Evolutionary conservation across 2,888 invertebrate species (phyloP), one percentile per base, ranked within the genome.

Genomic region (Drymonia ruficornis): DNA sequence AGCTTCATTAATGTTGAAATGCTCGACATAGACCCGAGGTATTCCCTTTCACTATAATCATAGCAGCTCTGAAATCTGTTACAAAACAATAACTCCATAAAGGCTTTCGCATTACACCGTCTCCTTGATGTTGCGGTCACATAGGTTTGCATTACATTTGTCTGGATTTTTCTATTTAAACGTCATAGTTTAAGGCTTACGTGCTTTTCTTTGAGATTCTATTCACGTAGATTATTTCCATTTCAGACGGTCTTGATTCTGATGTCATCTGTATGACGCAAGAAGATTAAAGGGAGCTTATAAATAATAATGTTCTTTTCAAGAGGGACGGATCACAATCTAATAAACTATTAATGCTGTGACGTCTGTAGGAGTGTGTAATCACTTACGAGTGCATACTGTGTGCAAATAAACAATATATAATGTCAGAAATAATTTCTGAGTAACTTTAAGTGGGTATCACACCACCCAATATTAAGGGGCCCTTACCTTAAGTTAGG

Each of bases 211-310:
- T 67, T 61, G 49, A 53, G 49, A 74, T 61, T 60, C 50, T 40
- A 56, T 59, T 62, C 72, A 72, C 67, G 70, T 70, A 59, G 58
- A 53, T 58, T 59, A 72, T 72, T 72, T 60, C 57, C 64, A 65
- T 64, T 67, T 61, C 49, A 56, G 53, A 63, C 55, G 49, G 55
- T 58, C 57, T 59, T 61, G 50, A 65, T 62, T 67, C 61, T 72
- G 72, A 67, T 71, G 61, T 69, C 74, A 69, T 61, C 50, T 57
- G 52, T 50, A 56, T 69, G 74, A 74, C 63, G 67, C 70, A 69
- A 47, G 42, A 50, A 50, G 60, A 61, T 65, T 73, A 65, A 53
- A 56, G 31, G 23, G 55, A 67, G 61, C 56, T 67, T 67, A 57
- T 45, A 58, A 50, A 50, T 58, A 53, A 61, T 57, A 60, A 56